Base-by-base conservation (phyloP, 2,113 vertebrate species). In the Petromus typicus region DNA sequence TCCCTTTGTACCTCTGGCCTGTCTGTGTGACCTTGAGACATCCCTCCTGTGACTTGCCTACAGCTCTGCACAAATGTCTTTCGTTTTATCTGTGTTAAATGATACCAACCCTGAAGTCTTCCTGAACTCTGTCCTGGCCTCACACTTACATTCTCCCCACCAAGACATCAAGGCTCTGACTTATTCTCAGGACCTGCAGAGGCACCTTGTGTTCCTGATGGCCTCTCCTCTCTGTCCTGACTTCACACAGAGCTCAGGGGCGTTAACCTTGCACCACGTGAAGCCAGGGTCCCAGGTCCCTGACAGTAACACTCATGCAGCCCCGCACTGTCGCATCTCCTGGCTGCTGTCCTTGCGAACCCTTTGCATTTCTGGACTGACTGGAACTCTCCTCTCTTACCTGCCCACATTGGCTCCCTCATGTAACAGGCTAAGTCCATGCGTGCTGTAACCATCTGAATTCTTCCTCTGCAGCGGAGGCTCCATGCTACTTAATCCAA, bases 161-260 rank as follows among this genome's bases (percentile, higher is more conserved):
- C 14, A 56, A 27, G 79, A 90, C 57, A 82, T 61, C 66, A 66
- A 27, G 59, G 34, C 27, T 30, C 54, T 73, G 90, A 67, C 79
- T 56, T 32, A 27, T 51, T 63, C 45, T 40, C 18, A 20, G 56
- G 40, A 51, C 16, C 25, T 20, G n/a, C 25, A 57, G n/a, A 9
- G 20, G n/a, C 2, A 1, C 32, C 25, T n/a, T n/a, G 1, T 8
- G 25, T 37, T 64, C 16, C 34, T 14, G 13, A 17, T 75, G 40
- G 43, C 51, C 43, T 30, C 22, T 37, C 8, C 37, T 34, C 32
- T 66, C 40, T 76, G 23, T 3, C 11, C 18, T 17, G 18, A 27
- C 27, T 82, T 1, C 7, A 20, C 1, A 0, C 7, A 6, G 12
- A 20, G 87, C 40, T 64, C 0, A 0, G 8, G 22, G 69, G 45